Percentiles rank a stretch among this genome's conserved stretches.
phyloP scores from a whole-genome alignment of 1,140 invertebrate genomes.

The Magallana ariakensis region DNA sequence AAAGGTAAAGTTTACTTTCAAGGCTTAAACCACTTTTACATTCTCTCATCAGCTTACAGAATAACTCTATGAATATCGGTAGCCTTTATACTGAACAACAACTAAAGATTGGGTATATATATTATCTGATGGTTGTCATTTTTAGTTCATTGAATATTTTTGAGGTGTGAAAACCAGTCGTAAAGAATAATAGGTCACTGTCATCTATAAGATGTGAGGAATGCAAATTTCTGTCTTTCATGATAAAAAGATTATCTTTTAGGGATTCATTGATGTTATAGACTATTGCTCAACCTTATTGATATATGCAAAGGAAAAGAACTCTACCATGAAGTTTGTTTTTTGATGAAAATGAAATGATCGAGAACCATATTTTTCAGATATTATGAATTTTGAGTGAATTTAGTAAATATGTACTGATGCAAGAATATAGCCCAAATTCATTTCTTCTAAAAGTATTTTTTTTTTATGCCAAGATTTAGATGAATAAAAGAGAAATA shows the following conservation, averaged over 20 bases:
- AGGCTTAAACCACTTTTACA: no score
- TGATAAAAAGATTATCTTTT: conserved; percentile 23
- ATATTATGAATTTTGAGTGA: no score
- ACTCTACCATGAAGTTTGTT: conserved; percentile 19
- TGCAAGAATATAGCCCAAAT: no score
- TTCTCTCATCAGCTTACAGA: no score
- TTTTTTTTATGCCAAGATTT: no score
- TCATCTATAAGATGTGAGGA: conserved; percentile 8
- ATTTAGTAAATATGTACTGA: no score
- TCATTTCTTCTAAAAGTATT: no score
- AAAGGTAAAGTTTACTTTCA: no score
- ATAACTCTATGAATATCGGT: not conserved
- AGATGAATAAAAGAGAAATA: not conserved
- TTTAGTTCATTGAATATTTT: conserved; percentile 33
- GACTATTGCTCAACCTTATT: conserved; percentile 20
- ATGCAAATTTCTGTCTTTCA: conserved; percentile 23
- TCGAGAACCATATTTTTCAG: no score
- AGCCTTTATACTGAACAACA: not conserved
- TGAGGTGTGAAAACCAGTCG: conserved; percentile 26
- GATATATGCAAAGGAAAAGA: conserved; percentile 2
- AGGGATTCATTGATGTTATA: conserved; percentile 1
- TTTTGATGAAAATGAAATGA: not conserved
- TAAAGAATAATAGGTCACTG: conserved; percentile 21
- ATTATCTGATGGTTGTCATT: not conserved
- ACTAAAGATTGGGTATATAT: conserved; percentile 11